Evolutionary conservation across 35 echinoderm and acorn worm genomes (phyloP).

Genomic region (Diadema setosum): DNA sequence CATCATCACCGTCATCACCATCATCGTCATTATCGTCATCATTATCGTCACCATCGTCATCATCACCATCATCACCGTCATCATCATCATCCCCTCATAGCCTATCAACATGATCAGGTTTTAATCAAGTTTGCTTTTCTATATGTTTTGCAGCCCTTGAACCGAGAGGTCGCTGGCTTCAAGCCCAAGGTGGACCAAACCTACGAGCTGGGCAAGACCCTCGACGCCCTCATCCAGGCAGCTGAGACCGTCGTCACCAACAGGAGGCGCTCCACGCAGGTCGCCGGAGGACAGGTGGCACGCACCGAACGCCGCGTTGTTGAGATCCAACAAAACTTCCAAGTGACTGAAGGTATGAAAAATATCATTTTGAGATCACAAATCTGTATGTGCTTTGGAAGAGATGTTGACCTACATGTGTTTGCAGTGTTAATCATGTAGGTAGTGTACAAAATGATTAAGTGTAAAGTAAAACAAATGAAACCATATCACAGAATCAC

Average conservation of each 20-base stretch:
- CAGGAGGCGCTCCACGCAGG: constrained; percentile 79
- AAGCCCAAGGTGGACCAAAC: constrained; percentile 96
- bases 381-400: too few relatives aligned
- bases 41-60: background rate
- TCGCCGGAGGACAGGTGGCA: constrained; percentile 66
- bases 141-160: constrained; percentile 59
- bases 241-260: constrained; percentile 93
- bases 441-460: too few relatives aligned
- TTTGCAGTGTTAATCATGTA: too few relatives aligned
- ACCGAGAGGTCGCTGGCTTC: constrained; percentile 84
- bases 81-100: background rate
- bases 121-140: background rate
- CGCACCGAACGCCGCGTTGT: constrained; percentile 84
- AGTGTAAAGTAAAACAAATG: too few relatives aligned
- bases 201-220: constrained; percentile 74
- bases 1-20: background rate
- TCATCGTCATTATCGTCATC: background rate
- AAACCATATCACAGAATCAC: too few relatives aligned
- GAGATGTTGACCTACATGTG: too few relatives aligned
- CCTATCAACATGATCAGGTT: background rate
- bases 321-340: constrained; percentile 91
- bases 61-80: background rate
- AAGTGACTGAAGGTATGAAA: constrained; percentile 85
- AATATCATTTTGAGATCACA: too few relatives aligned
- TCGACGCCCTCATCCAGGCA: constrained; percentile 86